Evolutionary conservation across 2,797 vertebrate genomes (phyloP), one percentile per base, ranked within the genome.

Genomic region (Cheirogaleus major): DNA sequence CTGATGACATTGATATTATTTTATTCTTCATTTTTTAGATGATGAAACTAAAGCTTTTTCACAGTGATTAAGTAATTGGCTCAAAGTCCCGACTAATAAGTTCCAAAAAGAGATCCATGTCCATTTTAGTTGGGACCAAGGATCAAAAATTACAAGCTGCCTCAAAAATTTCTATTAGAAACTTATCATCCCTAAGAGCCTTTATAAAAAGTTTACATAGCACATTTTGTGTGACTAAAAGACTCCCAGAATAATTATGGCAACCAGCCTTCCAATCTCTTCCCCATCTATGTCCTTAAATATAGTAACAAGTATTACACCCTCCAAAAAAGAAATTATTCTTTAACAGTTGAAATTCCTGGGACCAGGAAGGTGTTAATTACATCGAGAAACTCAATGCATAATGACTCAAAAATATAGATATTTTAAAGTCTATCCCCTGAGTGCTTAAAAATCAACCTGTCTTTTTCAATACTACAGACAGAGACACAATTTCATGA

Each of bases 311-410:
- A 95, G 73, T 82, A 95, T 57, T 91, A 25, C 43, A 93, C 63
- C 35, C 75, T 85, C 88, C 43, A 78, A 93, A 97, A 97, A 89
- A 78, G 27, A 97, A 90, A 70, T 89, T 93, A 97, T 73, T 97
- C 72, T 91, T 97, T 89, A 98, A 96, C 59, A 86, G 4, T 97
- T 95, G 83, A 95, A 94, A 97, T 95, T 94, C 95, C 97, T 96
- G 20, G 63, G 76, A 86, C 83, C 84, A 93, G 67, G 85, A 96
- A 97, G 79, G 78, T 30, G 38, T 86, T 97, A 98, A 97, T 97
- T 97, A 96, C 86, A 93, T 65, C 52, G 52, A 96, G 83, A 96
- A 96, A 89, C 35, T 67, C 61, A 41, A 67, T 87, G 82, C 27
- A 69, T 93, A 80, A 89, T 70, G 91, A 38, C 93, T 83, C 11